Conservation (phyloP, 2,113 vertebrate species). For the Oplegnathus fasciatus region DNA sequence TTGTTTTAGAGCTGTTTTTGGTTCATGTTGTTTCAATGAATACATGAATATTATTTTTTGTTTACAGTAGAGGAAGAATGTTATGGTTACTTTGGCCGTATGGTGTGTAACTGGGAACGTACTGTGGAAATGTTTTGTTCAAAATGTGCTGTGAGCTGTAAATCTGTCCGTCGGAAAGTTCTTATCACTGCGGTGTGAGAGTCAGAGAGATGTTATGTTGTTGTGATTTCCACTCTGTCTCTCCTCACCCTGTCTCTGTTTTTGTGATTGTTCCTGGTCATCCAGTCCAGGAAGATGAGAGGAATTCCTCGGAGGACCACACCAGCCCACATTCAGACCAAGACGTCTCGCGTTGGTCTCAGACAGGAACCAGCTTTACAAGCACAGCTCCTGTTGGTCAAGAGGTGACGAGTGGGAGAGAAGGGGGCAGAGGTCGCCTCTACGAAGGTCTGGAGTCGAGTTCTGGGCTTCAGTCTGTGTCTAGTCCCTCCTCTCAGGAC, state of each 20-base stretch:
- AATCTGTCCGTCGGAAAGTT: constrained; percentile 63
- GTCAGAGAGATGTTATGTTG: constrained; percentile 35
- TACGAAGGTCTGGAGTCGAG: constrained; percentile 6
- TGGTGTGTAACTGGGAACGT: background rate
- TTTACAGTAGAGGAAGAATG: constrained; percentile 8
- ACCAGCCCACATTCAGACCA: constrained; percentile 31
- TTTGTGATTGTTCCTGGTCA: constrained; percentile 66
- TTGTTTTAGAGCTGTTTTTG: constrained; percentile 1
- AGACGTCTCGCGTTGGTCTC: constrained; percentile 13
- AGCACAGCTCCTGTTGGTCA: constrained; percentile 29
- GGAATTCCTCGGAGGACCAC: constrained; percentile 64
- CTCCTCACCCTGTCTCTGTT: constrained; percentile 54
- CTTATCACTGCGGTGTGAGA: constrained; percentile 46
- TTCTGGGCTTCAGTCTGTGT: background rate
- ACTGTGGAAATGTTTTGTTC: constrained; percentile 35
- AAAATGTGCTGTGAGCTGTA: constrained; percentile 19
- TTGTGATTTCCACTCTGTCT: constrained; percentile 60
- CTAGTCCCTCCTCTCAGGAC: constrained; percentile 44
- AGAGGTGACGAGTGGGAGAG: constrained; percentile 17
- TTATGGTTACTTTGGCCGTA: background rate
- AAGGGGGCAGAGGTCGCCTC: constrained; percentile 38
- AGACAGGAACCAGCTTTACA: constrained; percentile 53
- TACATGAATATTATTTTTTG: background rate
- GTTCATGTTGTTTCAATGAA: background rate
- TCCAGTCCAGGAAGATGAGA: constrained; percentile 75